Evolutionary conservation across 1,140 invertebrate genomes (phyloP).

Genomic region (Cotesia typhae): DNA sequence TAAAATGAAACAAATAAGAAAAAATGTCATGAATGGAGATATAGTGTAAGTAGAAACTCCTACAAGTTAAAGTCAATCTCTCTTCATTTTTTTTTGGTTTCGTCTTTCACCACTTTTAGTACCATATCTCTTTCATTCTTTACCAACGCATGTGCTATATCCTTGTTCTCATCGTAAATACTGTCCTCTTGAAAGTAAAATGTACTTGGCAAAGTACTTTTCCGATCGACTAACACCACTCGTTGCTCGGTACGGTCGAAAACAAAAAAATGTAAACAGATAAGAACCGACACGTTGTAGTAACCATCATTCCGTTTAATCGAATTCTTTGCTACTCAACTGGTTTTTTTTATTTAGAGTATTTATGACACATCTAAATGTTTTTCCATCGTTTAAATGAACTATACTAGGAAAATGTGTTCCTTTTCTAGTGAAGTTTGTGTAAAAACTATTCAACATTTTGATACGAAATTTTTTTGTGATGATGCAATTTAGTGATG

Average conservation of each 20-base stretch:
- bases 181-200: conserved; percentile 19
- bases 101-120: not conserved
- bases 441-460: no score
- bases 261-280: conserved; percentile 20
- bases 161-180: conserved; percentile 22
- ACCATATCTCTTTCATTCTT: conserved; percentile 5
- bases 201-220: conserved; percentile 21
- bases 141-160: not conserved
- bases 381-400: not conserved
- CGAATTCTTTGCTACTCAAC: not conserved
- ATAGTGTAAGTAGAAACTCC: conserved; percentile 39
- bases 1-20: not conserved
- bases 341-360: conserved; percentile 25
- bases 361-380: conserved; percentile 5
- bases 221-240: conserved; percentile 20
- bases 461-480: no score
- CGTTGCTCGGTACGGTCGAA: not conserved
- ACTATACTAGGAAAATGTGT: not conserved
- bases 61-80: conserved; percentile 13
- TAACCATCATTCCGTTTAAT: not conserved
- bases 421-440: not conserved
- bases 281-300: not conserved
- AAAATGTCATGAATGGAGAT: conserved; percentile 45
- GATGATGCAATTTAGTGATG: no score
- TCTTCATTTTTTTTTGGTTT: not conserved